Base-by-base conservation (phyloP, 2,797 vertebrate genomes). In the Periophthalmus magnuspinnatus region DNA sequence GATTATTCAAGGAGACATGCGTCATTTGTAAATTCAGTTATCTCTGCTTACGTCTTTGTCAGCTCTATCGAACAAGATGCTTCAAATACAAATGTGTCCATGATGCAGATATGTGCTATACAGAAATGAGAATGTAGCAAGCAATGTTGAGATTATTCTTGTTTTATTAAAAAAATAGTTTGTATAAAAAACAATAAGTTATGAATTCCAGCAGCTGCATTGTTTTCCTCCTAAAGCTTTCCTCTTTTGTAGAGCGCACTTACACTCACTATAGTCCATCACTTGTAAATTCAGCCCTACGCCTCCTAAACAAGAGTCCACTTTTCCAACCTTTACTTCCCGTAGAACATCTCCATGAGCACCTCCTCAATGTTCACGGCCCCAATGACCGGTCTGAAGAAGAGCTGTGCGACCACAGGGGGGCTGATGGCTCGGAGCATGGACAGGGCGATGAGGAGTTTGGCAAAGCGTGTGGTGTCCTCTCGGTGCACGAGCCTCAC, bases 301-400 rank as follows among this genome's bases (percentile, higher is more conserved):
- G 59, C 11, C 47, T 70, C 62, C 59, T 22, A 50, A 47, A 60
- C 69, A 73, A 28, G 47, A 50, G 63, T 78, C 86, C 93, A 93
- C 79, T 96, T 96, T 65, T 94, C 36, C 21, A 22, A 6, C 34
- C 36, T 78, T 87, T 93, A 93, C 79, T 97, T 96, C 61, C 94
- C 94, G 84, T 97, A 98, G 87, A 98, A 96, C 97, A 98, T 98
- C 89, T 98, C 97, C 90, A 98, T 93, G 76, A 99, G 94, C 90
- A 98, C 96, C 81, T 98, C 97, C 88, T 98, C 97, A 93, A 99
- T 98, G 91, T 95, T 96, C 74, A 98, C 96, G 5, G 91, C 77
- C 72, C 97, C 97, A 74, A 97, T 98, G 86, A 98, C 94, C 24
- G 96, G 96, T 78, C 94, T 97, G 90, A 99, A 97, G 93, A 99